Conservation (phyloP, 2,888 invertebrate species). For the Thecophora atra region DNA sequence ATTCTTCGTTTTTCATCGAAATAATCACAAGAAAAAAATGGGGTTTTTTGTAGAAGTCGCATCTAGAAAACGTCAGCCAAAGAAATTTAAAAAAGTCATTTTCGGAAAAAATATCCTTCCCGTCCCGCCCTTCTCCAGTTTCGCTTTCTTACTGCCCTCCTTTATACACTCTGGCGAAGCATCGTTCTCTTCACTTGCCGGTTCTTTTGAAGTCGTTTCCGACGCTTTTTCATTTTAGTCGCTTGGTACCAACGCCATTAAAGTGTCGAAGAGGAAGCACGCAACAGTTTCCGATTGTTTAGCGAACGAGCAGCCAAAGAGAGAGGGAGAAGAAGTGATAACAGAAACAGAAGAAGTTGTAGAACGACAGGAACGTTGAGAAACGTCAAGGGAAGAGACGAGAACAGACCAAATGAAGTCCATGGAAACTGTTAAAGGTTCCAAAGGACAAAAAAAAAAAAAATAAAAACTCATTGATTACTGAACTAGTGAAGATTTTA, state of each 20-base stretch:
- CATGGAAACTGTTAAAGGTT: no score
- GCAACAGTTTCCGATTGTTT: conserved; percentile 28
- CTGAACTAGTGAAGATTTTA: conserved; percentile 18
- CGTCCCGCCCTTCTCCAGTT: not conserved
- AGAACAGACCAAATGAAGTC: not conserved
- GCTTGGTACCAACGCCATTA: conserved; percentile 12
- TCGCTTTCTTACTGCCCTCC: not conserved
- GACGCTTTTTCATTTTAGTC: conserved; percentile 27
- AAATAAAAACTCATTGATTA: conserved; percentile 24
- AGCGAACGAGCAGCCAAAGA: not conserved
- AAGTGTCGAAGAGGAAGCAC: conserved; percentile 17
- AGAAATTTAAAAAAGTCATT: not conserved
- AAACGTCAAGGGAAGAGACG: not conserved
- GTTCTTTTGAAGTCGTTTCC: conserved; percentile 23
- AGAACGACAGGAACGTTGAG: not conserved
- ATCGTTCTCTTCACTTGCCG: not conserved
- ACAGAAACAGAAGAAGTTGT: not conserved
- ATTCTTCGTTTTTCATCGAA: not conserved
- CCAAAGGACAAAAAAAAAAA: not conserved
- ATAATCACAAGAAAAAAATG: not conserved
- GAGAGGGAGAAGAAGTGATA: not conserved
- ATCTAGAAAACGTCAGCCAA: not conserved
- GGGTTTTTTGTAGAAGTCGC: no score
- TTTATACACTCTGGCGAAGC: not conserved
- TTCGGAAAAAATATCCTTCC: not conserved